Evolutionary conservation across 2,888 invertebrate species (phyloP).

Genomic region (Aromia moschata): DNA sequence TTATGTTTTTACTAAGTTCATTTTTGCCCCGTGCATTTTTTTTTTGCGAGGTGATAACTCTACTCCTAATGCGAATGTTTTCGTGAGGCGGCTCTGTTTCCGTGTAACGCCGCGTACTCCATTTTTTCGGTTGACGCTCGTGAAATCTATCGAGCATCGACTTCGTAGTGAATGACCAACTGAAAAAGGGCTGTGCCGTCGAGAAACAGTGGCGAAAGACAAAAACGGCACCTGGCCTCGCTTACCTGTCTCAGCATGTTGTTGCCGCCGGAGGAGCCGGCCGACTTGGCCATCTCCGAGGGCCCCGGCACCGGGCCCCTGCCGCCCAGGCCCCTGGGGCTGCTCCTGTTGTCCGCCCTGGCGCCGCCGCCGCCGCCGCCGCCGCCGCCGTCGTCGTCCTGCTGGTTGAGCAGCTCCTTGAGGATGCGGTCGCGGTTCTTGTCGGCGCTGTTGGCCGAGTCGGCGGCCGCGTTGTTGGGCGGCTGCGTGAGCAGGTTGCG

Average conservation of each 20-base stretch:
- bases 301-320: constrained; percentile 60
- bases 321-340: constrained; percentile 59
- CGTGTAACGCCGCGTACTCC: too few species aligned
- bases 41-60: too few species aligned
- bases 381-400: constrained; percentile 69
- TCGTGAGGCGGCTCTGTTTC: too few species aligned
- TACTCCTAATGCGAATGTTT: too few species aligned
- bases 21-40: too few species aligned
- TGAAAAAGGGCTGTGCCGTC: too few species aligned
- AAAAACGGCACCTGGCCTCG: too few species aligned
- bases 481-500: constrained; percentile 68
- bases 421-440: constrained; percentile 67
- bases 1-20: too few species aligned
- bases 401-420: constrained; percentile 73
- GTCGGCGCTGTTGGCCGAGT: constrained; percentile 55
- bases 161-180: too few species aligned
- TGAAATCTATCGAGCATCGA: too few species aligned
- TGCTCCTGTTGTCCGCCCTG: constrained; percentile 62
- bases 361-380: constrained; percentile 69
- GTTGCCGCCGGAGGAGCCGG: constrained; percentile 55
- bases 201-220: too few species aligned
- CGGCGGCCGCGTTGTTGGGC: constrained; percentile 59
- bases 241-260: constrained; percentile 74
- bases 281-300: constrained; percentile 54
- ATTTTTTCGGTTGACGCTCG: too few species aligned